phyloP scores from a whole-genome alignment of 2,888 invertebrate genomes.

The Troides oblongomaculatus region DNA sequence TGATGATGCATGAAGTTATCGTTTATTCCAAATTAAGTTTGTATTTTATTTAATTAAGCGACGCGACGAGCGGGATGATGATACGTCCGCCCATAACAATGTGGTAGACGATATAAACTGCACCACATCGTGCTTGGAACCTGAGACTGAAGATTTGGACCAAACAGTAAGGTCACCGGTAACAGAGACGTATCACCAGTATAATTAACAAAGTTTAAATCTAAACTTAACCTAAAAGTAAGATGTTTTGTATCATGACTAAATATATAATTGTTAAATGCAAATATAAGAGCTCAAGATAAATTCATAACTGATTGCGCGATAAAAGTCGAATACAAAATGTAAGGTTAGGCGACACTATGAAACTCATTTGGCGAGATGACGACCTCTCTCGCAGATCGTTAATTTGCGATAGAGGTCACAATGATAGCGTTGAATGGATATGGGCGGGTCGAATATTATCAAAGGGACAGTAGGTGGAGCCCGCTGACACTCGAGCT shows the following conservation, averaged over 20 bases:
- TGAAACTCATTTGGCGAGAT: conserved; percentile 40
- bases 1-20: no score
- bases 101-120: no score
- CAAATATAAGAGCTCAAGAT: neutral
- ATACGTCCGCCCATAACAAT: no score
- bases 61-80: no score
- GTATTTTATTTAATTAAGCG: no score
- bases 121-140: no score
- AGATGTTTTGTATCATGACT: neutral
- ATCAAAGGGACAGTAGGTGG: conserved; percentile 36
- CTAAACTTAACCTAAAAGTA: neutral
- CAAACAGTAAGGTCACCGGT: no score
- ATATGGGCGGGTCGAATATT: conserved; percentile 45
- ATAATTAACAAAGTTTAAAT: no score
- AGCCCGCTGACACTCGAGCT: conserved; percentile 29
- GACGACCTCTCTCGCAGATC: conserved; percentile 46
- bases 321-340: conserved; percentile 19
- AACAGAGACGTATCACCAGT: no score
- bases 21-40: no score
- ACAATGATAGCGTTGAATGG: conserved; percentile 46
- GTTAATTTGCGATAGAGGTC: conserved; percentile 57
- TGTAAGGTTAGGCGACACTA: conserved; percentile 31
- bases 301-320: conserved; percentile 3
- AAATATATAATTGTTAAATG: neutral
- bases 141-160: no score